Conservation (phyloP, 2,888 invertebrate genomes). For the Cyclophora punctaria region DNA sequence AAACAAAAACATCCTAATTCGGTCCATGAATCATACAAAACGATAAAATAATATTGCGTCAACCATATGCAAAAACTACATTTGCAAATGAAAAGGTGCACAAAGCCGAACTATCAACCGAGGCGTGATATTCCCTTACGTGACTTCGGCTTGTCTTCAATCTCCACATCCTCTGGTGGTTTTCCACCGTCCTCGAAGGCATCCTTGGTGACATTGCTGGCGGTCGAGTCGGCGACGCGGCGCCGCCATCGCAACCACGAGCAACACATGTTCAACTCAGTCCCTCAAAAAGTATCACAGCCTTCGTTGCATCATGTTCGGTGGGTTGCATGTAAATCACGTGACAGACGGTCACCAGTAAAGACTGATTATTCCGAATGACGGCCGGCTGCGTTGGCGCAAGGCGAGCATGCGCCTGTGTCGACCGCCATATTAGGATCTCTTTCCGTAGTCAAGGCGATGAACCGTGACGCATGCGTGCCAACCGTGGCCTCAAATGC, state of each 20-base stretch:
- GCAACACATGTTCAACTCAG: slow-evolving; percentile 56
- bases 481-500: slow-evolving; percentile 20
- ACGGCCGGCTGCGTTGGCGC: slow-evolving; percentile 56
- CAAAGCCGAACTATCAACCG: slow-evolving; percentile 32
- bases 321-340: slow-evolving; percentile 1
- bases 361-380: slow-evolving; percentile 52
- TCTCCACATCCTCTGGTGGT: slow-evolving; percentile 29
- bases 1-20: slow-evolving; percentile 14
- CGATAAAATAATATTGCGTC: slow-evolving; percentile 26
- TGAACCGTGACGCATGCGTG: slow-evolving; percentile 65
- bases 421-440: slow-evolving; percentile 64
- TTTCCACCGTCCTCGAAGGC: slow-evolving; percentile 45
- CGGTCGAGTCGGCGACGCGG: slow-evolving; percentile 54
- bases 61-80: slow-evolving; percentile 21
- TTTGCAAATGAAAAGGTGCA: slow-evolving; percentile 33
- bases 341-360: slow-evolving; percentile 42
- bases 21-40: slow-evolving; percentile 42
- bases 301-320: slow-evolving; percentile 8
- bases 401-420: slow-evolving; percentile 57
- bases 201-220: slow-evolving; percentile 37
- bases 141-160: slow-evolving; percentile 40
- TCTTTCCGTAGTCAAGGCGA: slow-evolving; percentile 69
- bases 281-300: slow-evolving; percentile 23
- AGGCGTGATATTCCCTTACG: slow-evolving; percentile 48
- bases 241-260: slow-evolving; percentile 64